Evolutionary conservation across 2,797 vertebrate species (phyloP).

Genomic region (Pagetopsis macropterus): DNA sequence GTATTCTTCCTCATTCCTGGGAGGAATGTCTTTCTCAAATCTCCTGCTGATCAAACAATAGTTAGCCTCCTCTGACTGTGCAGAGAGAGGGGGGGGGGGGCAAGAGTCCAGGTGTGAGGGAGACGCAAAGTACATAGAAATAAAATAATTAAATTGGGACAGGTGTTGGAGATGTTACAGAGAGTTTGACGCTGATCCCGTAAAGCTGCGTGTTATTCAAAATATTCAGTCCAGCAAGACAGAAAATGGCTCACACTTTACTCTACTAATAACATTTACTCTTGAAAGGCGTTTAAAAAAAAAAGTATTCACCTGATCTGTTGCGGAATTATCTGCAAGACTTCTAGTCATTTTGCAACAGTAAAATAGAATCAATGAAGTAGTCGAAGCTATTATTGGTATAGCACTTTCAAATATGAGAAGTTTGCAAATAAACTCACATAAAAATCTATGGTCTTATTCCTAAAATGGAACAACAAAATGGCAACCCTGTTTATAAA

Average conservation of each 20-base stretch:
- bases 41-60: conserved; percentile 68
- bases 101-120: conserved; percentile 35
- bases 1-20: conserved; percentile 66
- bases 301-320: not conserved
- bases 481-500: conserved; percentile 54
- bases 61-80: conserved; percentile 21
- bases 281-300: not conserved
- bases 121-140: conserved; percentile 21
- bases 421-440: not conserved
- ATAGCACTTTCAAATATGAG: not conserved
- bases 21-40: conserved; percentile 64
- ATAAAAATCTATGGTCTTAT: not conserved
- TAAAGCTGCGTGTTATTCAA: conserved; percentile 25
- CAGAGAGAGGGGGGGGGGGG: not conserved
- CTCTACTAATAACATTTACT: not conserved
- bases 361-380: not conserved
- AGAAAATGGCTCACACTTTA: conserved; percentile 1
- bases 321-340: not conserved
- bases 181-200: conserved; percentile 3
- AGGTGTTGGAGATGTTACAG: conserved; percentile 11
- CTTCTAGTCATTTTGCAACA: not conserved
- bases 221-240: not conserved
- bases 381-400: not conserved
- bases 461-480: conserved; percentile 45
- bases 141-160: conserved; percentile 19